Evolutionary conservation across 2,113 vertebrate genomes (phyloP).

Genomic region (Plecotus auritus): DNA sequence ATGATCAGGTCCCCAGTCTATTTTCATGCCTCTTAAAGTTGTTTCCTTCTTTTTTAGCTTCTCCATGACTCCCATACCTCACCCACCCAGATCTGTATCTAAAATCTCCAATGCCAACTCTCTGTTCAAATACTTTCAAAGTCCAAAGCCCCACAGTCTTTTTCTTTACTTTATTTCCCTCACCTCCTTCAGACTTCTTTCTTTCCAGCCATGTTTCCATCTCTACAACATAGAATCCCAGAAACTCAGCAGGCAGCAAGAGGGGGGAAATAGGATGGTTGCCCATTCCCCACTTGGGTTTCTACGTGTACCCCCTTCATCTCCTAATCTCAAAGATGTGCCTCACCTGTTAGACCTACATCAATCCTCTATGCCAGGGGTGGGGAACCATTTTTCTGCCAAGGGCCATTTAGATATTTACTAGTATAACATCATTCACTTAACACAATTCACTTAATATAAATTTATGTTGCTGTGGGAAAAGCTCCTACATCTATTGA

Average conservation of each 20-base stretch:
- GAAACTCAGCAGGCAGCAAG: neutral
- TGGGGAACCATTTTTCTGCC: too few species aligned
- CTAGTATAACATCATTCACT: too few species aligned
- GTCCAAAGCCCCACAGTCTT: neutral
- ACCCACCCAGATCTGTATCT: neutral
- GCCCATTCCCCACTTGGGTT: neutral
- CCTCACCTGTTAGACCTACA: neutral
- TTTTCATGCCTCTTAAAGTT: neutral
- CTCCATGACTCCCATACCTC: neutral
- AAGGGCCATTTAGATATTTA: too few species aligned
- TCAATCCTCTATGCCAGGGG: neutral
- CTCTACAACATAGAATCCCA: neutral
- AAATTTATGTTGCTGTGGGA: too few species aligned
- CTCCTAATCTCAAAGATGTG: neutral
- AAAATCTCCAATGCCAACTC: neutral
- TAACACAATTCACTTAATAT: too few species aligned
- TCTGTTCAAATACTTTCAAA: neutral
- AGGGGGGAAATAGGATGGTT: too few species aligned
- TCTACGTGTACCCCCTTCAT: neutral
- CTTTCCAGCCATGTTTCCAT: neutral
- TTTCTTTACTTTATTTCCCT: neutral
- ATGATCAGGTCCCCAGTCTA: neutral
- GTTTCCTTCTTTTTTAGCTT: neutral
- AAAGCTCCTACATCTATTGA: too few species aligned
- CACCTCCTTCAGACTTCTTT: neutral